phyloP scores from a whole-genome alignment of 2,797 vertebrate genomes.

The Chaetodon trifasciatus region DNA sequence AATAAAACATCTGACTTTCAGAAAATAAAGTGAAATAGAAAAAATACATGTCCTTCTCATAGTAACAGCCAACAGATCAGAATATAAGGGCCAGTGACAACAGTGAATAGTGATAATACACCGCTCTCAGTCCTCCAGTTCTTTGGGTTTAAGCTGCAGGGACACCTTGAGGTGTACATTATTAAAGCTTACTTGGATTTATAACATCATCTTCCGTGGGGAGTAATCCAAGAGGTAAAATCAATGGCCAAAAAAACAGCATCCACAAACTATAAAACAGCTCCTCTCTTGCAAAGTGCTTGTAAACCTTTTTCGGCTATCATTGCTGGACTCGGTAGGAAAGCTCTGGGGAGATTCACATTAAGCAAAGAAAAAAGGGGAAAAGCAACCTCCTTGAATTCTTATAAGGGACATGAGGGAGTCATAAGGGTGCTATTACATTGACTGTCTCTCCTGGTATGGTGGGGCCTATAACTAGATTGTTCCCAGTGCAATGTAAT shows the following conservation, averaged over 20 bases:
- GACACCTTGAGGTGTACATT: conserved; percentile 76
- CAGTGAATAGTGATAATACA: conserved; percentile 56
- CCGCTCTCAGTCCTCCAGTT: conserved; percentile 27
- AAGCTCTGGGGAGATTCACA: conserved; percentile 55
- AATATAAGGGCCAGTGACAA: conserved; percentile 53
- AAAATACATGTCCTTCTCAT: conserved; percentile 9
- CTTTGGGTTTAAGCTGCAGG: conserved; percentile 56
- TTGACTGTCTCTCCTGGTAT: conserved; percentile 44
- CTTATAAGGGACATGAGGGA: conserved; percentile 50
- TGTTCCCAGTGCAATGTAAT: conserved; percentile 38
- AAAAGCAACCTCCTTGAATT: conserved; percentile 55
- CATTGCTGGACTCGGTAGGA: conserved; percentile 48
- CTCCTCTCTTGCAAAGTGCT: conserved; percentile 68
- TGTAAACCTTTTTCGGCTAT: conserved; percentile 75
- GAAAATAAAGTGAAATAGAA: conserved; percentile 44
- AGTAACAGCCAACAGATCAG: conserved; percentile 56
- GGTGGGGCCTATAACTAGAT: conserved; percentile 30
- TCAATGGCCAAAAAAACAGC: conserved; percentile 71
- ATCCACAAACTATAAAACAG: conserved; percentile 72
- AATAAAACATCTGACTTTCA: conserved; percentile 66
- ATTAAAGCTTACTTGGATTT: conserved; percentile 75
- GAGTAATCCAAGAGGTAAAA: conserved; percentile 76
- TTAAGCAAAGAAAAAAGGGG: conserved; percentile 52
- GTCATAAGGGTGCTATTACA: conserved; percentile 56
- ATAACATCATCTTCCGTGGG: conserved; percentile 68